phyloP scores from a whole-genome alignment of 2,888 invertebrate genomes.

The Dryadula phaetusa region DNA sequence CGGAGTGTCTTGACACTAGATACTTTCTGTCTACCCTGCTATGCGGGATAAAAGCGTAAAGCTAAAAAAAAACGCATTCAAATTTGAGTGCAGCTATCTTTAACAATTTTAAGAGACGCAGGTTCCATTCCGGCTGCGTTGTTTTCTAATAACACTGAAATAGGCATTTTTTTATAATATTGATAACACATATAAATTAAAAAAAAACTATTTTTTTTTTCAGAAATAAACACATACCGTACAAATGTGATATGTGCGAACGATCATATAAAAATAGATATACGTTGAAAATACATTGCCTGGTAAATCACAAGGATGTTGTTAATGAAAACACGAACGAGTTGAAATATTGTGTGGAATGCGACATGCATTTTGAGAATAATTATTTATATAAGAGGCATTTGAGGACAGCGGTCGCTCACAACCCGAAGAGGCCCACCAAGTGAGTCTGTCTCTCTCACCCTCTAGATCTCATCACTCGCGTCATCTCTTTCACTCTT shows the following conservation, averaged over 20 bases:
- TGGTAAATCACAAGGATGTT: slow-evolving; percentile 50
- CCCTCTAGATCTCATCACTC: no score
- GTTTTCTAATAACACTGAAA: no score
- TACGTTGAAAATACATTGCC: slow-evolving; percentile 49
- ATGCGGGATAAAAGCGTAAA: no score
- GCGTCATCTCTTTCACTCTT: neutral
- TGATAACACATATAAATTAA: no score
- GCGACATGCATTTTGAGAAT: slow-evolving; percentile 61
- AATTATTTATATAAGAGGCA: slow-evolving; percentile 59
- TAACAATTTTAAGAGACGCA: no score
- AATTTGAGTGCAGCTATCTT: no score
- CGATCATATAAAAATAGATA: slow-evolving; percentile 47
- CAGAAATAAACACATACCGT: slow-evolving; percentile 57
- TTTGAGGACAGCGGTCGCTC: slow-evolving; percentile 56
- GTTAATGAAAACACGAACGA: slow-evolving; percentile 50
- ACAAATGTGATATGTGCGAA: slow-evolving; percentile 53
- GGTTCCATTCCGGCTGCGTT: no score
- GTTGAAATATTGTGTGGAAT: slow-evolving; percentile 68
- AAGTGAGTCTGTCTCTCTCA: slow-evolving; percentile 48
- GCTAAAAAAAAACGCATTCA: no score
- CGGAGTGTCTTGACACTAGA: no score
- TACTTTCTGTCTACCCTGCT: no score
- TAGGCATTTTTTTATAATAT: no score
- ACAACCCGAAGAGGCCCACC: slow-evolving; percentile 52
- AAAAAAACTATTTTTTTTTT: neutral